Evolutionary conservation across 2,113 vertebrate genomes (phyloP).

Genomic region (Okapia johnstoni): DNA sequence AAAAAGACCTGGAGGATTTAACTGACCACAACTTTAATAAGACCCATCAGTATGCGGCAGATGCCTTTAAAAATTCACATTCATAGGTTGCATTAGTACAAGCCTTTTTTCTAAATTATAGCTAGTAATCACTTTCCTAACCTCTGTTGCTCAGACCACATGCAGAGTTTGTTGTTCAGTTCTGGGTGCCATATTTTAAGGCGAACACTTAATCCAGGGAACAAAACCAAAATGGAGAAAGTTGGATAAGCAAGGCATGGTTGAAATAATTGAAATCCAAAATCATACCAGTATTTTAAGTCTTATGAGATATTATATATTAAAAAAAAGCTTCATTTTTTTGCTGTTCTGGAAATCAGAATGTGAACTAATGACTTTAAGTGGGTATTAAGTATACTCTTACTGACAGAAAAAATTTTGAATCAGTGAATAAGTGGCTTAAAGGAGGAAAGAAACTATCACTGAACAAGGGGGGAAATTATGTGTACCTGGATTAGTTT

Average conservation of each 20-base stretch:
- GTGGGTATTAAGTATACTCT: conserved; percentile 3
- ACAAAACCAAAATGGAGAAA: not conserved
- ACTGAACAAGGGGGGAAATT: not conserved
- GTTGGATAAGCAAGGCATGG: not conserved
- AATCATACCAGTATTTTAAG: conserved; percentile 10
- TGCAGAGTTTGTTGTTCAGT: conserved; percentile 23
- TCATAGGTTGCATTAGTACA: conserved; percentile 17
- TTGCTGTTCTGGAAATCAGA: not conserved
- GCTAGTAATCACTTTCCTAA: not conserved
- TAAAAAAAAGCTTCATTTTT: not conserved
- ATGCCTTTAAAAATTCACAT: conserved; percentile 42
- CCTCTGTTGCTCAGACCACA: conserved; percentile 26
- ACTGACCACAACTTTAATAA: conserved; percentile 60
- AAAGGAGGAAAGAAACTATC: not conserved
- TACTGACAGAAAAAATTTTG: not conserved
- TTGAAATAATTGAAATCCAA: conserved; percentile 20
- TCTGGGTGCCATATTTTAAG: conserved; percentile 37
- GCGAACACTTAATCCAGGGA: conserved; percentile 11
- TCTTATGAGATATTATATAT: not conserved
- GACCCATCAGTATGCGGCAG: conserved; percentile 36
- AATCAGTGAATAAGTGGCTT: not conserved
- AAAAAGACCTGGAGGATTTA: conserved; percentile 45
- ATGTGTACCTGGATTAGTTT: not conserved
- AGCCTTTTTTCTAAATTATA: conserved; percentile 25
- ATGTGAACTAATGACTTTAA: not conserved